Evolutionary conservation across 2,113 vertebrate species (phyloP).

Genomic region (Hassar affinis): DNA sequence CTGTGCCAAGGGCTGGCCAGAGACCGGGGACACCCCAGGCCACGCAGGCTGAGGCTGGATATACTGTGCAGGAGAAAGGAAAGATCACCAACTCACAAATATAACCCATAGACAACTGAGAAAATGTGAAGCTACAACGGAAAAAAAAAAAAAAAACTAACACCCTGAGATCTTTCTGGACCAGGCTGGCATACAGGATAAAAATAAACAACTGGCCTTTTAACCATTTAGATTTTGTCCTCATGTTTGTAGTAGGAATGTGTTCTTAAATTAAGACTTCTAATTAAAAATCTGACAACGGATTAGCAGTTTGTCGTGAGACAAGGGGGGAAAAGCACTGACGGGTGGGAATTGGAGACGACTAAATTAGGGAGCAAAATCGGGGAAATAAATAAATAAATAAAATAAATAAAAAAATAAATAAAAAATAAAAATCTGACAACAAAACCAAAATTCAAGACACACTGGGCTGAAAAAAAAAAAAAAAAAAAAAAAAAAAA

Average conservation of each 20-base stretch:
- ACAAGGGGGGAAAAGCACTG: too few relatives aligned
- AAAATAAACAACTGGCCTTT: neutral
- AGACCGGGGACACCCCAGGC: slow-evolving; percentile 59
- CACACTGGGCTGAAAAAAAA: neutral
- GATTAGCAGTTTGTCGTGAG: too few relatives aligned
- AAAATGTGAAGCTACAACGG: neutral
- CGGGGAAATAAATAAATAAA: too few relatives aligned
- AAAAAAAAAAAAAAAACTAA: neutral
- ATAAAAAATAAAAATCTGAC: neutral
- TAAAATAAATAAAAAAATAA: too few relatives aligned
- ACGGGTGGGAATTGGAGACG: too few relatives aligned
- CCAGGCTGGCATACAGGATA: neutral
- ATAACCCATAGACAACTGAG: neutral
- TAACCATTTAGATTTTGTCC: neutral
- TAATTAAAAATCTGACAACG: too few relatives aligned
- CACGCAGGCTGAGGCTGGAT: slow-evolving; percentile 49
- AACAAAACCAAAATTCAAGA: too few relatives aligned
- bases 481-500: too few relatives aligned
- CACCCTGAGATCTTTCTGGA: neutral
- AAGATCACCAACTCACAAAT: neutral
- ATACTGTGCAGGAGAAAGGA: slow-evolving; percentile 44
- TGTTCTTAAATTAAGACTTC: too few relatives aligned
- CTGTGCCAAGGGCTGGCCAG: slow-evolving; percentile 67
- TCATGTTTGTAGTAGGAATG: neutral
- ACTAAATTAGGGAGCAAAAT: too few relatives aligned